These are phyloP conservation scores for Drosophila ochracea DNA, from an alignment of 2,888 invertebrate genomes.

Conservation along the genomic window DNA sequence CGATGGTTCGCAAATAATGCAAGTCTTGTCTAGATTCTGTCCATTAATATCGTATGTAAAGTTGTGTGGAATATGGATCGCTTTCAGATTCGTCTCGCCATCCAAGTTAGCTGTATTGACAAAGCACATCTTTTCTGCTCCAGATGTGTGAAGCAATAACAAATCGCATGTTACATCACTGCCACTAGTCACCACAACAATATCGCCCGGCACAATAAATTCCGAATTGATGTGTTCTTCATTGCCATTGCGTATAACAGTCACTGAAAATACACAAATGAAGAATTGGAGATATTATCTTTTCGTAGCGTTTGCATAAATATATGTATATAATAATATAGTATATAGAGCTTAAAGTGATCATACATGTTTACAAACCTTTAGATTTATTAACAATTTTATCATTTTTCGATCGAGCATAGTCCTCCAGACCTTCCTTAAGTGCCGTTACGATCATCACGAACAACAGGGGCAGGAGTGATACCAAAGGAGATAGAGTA, in stretches of 20 bases:
- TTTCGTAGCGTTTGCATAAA: background rate
- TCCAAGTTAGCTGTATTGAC: constrained; percentile 95
- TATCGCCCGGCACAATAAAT: constrained; percentile 90
- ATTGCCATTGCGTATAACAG: constrained; percentile 87
- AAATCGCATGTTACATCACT: constrained; percentile 93
- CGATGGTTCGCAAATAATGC: constrained; percentile 90
- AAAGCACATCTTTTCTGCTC: constrained; percentile 89
- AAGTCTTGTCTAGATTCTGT: constrained; percentile 84
- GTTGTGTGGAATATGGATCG: constrained; percentile 78
- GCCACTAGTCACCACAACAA: constrained; percentile 89
- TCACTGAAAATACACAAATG: constrained; percentile 84
- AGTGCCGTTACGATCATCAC: constrained; percentile 91
- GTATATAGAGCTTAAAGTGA: background rate
- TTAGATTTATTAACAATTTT: constrained; percentile 90
- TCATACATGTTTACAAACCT: constrained; percentile 82
- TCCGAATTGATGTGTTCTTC: constrained; percentile 87
- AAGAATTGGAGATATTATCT: background rate
- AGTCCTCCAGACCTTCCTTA: constrained; percentile 95
- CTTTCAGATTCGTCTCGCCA: constrained; percentile 86
- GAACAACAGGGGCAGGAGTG: constrained; percentile 90
- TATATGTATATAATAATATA: background rate
- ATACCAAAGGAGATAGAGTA: constrained; percentile 91
- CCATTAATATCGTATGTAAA: constrained; percentile 55
- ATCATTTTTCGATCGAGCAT: constrained; percentile 90
- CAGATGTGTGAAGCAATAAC: constrained; percentile 89